A percentile compares a stretch with the other conserved stretches of the same genome.
These are phyloP conservation scores for Penaeus vannamei DNA, from an alignment of 1,140 invertebrate species.

Conservation along the genomic window DNA sequence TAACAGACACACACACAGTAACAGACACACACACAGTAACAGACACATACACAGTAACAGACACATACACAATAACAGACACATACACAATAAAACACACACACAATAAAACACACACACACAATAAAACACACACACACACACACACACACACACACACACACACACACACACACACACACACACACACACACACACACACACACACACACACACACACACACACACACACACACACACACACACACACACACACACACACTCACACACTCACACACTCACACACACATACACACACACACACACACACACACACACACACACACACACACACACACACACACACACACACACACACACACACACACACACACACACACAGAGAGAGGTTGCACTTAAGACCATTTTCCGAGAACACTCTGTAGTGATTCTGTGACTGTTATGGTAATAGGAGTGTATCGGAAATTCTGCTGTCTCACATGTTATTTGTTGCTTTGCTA, in stretches of 20 bases:
- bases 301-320: neutral
- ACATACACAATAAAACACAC: too few species aligned
- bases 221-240: neutral
- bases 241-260: neutral
- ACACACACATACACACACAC: neutral
- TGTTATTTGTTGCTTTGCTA: too few species aligned
- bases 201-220: neutral
- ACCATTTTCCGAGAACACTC: neutral
- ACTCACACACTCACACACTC: neutral
- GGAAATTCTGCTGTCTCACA: too few species aligned
- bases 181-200: neutral
- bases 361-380: neutral
- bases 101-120: too few species aligned
- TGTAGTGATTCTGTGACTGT: neutral
- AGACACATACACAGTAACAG: too few species aligned
- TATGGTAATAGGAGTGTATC: too few species aligned
- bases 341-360: neutral
- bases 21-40: too few species aligned
- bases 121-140: too few species aligned
- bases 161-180: neutral
- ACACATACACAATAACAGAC: too few species aligned
- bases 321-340: neutral
- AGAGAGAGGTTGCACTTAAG: neutral
- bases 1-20: too few species aligned
- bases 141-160: too few species aligned